Conservation (phyloP, 2,797 vertebrate genomes). For the Gila robusta region DNA sequence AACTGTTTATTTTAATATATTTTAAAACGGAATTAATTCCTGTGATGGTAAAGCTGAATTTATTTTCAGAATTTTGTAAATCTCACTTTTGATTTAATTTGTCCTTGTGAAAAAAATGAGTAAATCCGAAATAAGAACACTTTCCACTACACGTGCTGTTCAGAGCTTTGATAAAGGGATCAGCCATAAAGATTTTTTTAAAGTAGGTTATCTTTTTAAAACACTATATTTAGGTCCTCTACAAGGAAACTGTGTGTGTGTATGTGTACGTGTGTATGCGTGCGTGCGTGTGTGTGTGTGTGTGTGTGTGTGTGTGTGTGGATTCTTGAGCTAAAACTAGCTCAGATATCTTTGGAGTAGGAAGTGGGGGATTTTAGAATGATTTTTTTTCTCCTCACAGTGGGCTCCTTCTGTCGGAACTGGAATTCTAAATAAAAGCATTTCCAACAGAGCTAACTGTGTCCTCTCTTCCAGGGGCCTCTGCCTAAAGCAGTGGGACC, state of each 20-base stretch:
- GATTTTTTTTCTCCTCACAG: slow-evolving; percentile 51
- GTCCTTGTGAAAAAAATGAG: background rate
- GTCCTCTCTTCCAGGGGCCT: slow-evolving; percentile 57
- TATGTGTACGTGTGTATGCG: too few relatives aligned
- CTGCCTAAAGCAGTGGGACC: slow-evolving; percentile 57
- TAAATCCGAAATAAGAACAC: background rate
- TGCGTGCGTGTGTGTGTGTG: background rate
- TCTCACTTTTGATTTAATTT: background rate
- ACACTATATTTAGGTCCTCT: background rate
- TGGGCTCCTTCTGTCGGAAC: slow-evolving; percentile 55
- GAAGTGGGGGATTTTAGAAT: slow-evolving; percentile 50
- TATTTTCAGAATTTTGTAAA: background rate
- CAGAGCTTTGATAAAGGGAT: slow-evolving; percentile 6
- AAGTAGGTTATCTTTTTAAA: background rate
- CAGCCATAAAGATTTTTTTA: background rate
- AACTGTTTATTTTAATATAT: background rate
- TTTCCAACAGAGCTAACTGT: slow-evolving; percentile 57
- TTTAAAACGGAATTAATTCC: background rate
- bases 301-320: slow-evolving; percentile 10
- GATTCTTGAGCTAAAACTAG: slow-evolving; percentile 41
- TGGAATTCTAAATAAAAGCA: slow-evolving; percentile 65
- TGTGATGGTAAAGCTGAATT: background rate
- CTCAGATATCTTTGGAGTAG: slow-evolving; percentile 40
- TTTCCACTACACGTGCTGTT: background rate
- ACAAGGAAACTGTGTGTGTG: background rate